A percentile compares a stretch with the other conserved stretches of the same genome.
phyloP scores from a whole-genome alignment of 2,888 invertebrate genomes.

The Melanostoma mellinum region DNA sequence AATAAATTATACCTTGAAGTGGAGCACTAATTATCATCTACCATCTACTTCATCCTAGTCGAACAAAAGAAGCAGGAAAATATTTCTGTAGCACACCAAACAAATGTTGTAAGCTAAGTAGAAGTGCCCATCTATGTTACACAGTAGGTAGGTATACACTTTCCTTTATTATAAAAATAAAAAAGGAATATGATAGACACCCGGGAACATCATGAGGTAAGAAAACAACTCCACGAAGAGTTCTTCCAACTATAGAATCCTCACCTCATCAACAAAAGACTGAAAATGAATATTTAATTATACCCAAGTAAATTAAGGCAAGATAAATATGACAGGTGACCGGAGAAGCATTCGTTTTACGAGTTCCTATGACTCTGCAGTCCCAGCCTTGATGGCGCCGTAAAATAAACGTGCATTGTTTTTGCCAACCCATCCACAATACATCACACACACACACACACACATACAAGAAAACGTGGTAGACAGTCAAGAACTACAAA shows the following conservation, averaged over 20 bases:
- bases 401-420: slow-evolving; percentile 57
- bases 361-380: background rate
- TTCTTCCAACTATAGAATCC: background rate
- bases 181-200: slow-evolving; percentile 9
- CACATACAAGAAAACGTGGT: slow-evolving; percentile 4
- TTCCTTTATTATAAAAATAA: background rate
- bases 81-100: too few species aligned
- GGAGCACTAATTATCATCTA: too few species aligned
- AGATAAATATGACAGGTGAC: slow-evolving; percentile 57
- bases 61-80: too few species aligned
- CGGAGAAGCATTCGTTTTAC: slow-evolving; percentile 20
- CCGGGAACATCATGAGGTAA: slow-evolving; percentile 7
- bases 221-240: slow-evolving; percentile 9
- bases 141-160: background rate
- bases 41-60: too few species aligned
- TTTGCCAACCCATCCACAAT: slow-evolving; percentile 6
- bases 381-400: slow-evolving; percentile 48
- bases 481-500: slow-evolving; percentile 40
- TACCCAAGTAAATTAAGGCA: slow-evolving; percentile 50
- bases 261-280: slow-evolving; percentile 38
- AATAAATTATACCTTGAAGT: too few species aligned
- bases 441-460: background rate
- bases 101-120: too few species aligned
- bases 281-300: slow-evolving; percentile 64
- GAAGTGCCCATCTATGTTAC: too few species aligned